Evolutionary conservation across 37 sponge, comb jelly and placozoan genomes (phyloP), one percentile per base, ranked within the genome.

Genomic region (Ephydatia muelleri): DNA sequence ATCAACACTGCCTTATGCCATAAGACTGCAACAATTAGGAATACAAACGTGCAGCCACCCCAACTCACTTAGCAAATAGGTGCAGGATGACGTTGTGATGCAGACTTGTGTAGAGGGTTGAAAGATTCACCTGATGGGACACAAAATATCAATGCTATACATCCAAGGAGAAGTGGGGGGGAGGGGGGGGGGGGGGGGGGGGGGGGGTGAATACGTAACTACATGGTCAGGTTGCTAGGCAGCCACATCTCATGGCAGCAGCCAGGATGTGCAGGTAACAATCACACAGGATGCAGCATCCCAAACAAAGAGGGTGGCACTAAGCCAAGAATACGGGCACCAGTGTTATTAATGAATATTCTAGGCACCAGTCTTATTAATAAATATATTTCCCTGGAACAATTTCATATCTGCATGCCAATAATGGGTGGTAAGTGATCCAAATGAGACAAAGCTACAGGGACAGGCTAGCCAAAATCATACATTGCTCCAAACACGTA

Each of bases 21-120:
- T n/a, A n/a, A n/a, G n/a, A n/a, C n/a, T n/a, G n/a, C n/a, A n/a
- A n/a, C n/a, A n/a, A n/a, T n/a, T n/a, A n/a, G n/a, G n/a, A n/a
- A n/a, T n/a, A n/a, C n/a, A n/a, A n/a, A n/a, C n/a, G n/a, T n/a
- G n/a, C n/a, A n/a, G n/a, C n/a, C n/a, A n/a, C n/a, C 33, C 12
- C 25, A 6, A 72, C 94, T 68, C 65, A 95, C 96, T 92, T 93
- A 13, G 93, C 93, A 79, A 93, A 93, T 5, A 93, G 76, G 68
- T 84, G 88, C 27, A 95, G 82, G 71, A 95, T 78, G 67, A 91
- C 91, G 67, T 90, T 78, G 85, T 90, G 91, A 65, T 84, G 87
- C 2, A 94, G 85, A 75, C 71, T 91, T 30, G 86, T 84, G 80
- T 91, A 90, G 68, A 94, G 88, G 19, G 80, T 65, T n/a, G 87